Evolutionary conservation across 2,797 vertebrate species (phyloP).

Genomic region (Erethizon dorsatum): DNA sequence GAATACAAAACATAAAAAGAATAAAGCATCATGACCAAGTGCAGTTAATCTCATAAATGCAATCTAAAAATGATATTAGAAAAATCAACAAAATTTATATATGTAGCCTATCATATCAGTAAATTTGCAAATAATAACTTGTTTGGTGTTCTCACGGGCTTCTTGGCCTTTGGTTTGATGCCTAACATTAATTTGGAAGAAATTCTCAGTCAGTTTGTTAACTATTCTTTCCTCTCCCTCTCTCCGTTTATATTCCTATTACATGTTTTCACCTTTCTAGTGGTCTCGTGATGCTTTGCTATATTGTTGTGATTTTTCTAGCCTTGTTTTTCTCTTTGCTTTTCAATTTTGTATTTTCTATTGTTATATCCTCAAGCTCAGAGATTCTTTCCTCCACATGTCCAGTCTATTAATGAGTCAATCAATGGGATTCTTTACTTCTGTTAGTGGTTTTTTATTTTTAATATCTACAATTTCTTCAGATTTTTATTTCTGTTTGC

Average conservation of each 20-base stretch:
- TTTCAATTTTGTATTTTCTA: not conserved
- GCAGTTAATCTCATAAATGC: not conserved
- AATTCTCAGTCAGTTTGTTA: not conserved
- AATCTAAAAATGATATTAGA: not conserved
- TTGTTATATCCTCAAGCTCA: not conserved
- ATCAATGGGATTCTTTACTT: not conserved
- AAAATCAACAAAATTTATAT: not conserved
- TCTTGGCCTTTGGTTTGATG: not conserved
- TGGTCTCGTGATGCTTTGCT: not conserved
- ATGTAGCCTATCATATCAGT: not conserved
- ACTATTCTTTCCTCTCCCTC: not conserved
- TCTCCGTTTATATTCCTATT: not conserved
- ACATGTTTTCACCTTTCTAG: not conserved
- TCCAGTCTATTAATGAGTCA: not conserved
- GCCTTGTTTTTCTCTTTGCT: not conserved
- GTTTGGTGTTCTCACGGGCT: not conserved
- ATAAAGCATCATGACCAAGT: not conserved
- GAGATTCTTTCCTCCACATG: not conserved
- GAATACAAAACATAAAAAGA: not conserved
- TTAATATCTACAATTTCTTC: not conserved
- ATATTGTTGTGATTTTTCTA: not conserved
- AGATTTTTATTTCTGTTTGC: not conserved
- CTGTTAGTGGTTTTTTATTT: not conserved
- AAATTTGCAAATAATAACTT: not conserved
- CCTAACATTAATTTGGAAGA: not conserved